Conservation (phyloP, 2,888 invertebrate species). For the Ceramica pisi region DNA sequence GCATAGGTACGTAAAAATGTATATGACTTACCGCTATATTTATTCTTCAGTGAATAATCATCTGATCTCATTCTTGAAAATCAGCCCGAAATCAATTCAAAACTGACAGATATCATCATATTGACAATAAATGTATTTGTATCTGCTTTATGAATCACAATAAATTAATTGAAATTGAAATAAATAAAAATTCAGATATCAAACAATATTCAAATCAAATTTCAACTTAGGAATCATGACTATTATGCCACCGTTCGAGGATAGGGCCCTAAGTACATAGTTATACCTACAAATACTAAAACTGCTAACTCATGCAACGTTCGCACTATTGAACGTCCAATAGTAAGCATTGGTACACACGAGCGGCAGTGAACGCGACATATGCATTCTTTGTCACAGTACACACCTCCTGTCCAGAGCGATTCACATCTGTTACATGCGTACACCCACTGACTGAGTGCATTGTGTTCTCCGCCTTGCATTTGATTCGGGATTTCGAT, state of each 20-base stretch:
- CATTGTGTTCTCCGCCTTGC: conserved; percentile 76
- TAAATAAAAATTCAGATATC: too few relatives aligned
- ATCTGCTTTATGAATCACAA: too few relatives aligned
- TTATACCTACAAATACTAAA: conserved; percentile 45
- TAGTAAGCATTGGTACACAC: conserved; percentile 72
- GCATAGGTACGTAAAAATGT: too few relatives aligned
- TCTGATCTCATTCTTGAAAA: too few relatives aligned
- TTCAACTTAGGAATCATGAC: neutral
- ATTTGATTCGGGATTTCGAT: conserved; percentile 53
- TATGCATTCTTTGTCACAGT: conserved; percentile 83
- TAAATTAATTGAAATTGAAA: too few relatives aligned
- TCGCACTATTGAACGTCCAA: conserved; percentile 81
- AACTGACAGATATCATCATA: neutral
- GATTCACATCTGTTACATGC: conserved; percentile 85
- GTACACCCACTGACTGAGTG: conserved; percentile 81
- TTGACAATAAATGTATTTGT: too few relatives aligned
- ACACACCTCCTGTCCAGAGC: conserved; percentile 78
- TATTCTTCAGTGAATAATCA: too few relatives aligned
- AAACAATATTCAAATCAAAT: neutral
- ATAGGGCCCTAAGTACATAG: neutral
- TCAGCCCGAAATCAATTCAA: too few relatives aligned
- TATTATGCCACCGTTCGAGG: neutral
- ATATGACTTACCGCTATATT: too few relatives aligned
- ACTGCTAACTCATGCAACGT: conserved; percentile 80
- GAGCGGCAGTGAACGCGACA: conserved; percentile 73